These are phyloP conservation scores for Sciurus carolinensis DNA, from an alignment of 2,797 vertebrate species.

Conservation along the genomic window DNA sequence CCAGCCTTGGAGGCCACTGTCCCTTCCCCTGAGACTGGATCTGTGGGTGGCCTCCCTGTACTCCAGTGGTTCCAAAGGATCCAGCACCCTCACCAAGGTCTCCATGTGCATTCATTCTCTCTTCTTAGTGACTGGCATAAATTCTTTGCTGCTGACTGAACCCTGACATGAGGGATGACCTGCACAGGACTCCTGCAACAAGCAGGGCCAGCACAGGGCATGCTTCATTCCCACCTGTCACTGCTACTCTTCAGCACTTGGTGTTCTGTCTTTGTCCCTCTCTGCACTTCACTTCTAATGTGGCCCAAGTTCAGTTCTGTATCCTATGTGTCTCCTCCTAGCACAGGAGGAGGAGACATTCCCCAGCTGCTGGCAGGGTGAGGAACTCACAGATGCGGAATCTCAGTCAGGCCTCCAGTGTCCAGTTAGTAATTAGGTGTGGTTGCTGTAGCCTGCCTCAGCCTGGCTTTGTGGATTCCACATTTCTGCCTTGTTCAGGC, in stretches of 20 bases:
- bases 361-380: fast-evolving
- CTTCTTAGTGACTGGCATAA: fast-evolving
- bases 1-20: neutral
- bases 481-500: neutral
- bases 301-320: fast-evolving
- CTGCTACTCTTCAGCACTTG: too few relatives aligned
- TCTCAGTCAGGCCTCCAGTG: neutral
- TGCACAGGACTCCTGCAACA: neutral
- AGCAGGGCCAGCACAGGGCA: fast-evolving
- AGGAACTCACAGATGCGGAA: neutral
- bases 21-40: neutral
- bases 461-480: neutral
- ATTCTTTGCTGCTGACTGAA: neutral
- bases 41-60: neutral
- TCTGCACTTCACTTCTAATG: neutral
- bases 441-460: neutral
- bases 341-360: too few relatives aligned
- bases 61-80: neutral
- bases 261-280: neutral
- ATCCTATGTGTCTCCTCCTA: fast-evolving
- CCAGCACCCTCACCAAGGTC: fast-evolving
- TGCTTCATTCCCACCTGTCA: fast-evolving
- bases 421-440: neutral
- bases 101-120: fast-evolving
- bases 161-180: neutral